These are phyloP conservation scores for Sarcophaga peregrina DNA, from an alignment of 1,140 invertebrate species.

Conservation along the genomic window DNA sequence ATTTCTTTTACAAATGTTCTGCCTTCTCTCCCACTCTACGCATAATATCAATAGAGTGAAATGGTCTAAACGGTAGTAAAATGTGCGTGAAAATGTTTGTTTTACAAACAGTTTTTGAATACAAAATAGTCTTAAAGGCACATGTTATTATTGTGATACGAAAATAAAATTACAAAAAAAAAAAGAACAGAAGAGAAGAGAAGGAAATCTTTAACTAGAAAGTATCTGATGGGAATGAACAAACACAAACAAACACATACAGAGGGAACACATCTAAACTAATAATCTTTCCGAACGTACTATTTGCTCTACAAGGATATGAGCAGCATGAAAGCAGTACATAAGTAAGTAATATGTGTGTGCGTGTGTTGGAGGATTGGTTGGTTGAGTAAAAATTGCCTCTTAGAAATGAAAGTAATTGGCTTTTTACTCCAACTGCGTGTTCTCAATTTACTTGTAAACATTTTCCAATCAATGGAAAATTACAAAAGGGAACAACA, in stretches of 20 bases:
- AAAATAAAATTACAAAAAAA: background rate
- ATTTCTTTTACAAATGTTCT: no score
- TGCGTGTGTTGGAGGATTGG: background rate
- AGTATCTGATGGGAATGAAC: no score
- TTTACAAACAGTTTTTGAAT: conserved; percentile 64
- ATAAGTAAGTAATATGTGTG: background rate
- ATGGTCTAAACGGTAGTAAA: conserved; percentile 42
- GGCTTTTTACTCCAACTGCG: conserved; percentile 8
- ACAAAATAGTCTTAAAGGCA: conserved; percentile 55
- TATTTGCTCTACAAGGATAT: background rate
- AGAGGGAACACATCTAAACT: background rate
- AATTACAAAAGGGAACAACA: background rate
- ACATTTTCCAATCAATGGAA: background rate
- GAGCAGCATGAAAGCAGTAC: background rate
- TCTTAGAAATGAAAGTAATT: background rate
- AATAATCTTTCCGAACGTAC: background rate
- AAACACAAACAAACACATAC: no score
- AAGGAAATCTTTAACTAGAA: no score
- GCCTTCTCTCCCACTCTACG: no score
- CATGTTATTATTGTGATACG: conserved; percentile 1
- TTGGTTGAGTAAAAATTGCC: conserved; percentile 3
- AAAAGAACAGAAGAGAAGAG: no score
- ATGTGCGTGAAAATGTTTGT: conserved; percentile 62
- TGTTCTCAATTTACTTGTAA: background rate
- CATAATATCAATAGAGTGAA: no score